A percentile compares a stretch with the other conserved stretches of the same genome.
These are phyloP conservation scores for Machimus rusticus DNA, from an alignment of 2,888 invertebrate species.

Conservation along the genomic window DNA sequence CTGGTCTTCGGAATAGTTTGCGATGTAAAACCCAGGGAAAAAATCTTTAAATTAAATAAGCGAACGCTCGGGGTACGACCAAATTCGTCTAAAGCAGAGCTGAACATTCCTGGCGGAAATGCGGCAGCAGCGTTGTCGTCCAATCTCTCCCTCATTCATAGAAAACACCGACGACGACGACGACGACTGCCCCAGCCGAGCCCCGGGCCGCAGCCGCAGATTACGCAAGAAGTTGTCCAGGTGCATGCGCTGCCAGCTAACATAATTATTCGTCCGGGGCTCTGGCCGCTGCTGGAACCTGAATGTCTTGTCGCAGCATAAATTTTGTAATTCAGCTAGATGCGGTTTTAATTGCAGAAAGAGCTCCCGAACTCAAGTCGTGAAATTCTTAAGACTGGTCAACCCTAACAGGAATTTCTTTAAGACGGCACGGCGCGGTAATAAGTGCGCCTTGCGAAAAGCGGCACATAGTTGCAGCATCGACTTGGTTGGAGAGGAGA, in stretches of 20 bases:
- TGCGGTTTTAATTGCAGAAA: constrained; percentile 26
- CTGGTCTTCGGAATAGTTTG: background rate
- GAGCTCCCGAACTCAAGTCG: background rate
- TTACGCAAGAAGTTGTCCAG: background rate
- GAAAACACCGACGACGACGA: background rate
- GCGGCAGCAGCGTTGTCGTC: background rate
- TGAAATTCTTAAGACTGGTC: background rate
- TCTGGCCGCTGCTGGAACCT: background rate
- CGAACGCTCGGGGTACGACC: background rate
- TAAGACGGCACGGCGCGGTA: background rate
- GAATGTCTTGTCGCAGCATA: constrained; percentile 6
- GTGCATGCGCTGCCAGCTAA: background rate
- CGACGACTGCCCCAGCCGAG: background rate
- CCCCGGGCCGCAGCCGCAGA: background rate
- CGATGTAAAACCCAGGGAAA: background rate
- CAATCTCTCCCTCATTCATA: background rate
- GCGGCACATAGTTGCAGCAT: background rate
- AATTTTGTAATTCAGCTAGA: constrained; percentile 22
- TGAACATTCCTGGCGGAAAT: background rate
- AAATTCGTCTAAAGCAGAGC: background rate
- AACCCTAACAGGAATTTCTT: constrained; percentile 25
- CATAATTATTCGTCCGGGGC: background rate
- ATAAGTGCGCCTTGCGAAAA: background rate
- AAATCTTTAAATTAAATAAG: background rate
- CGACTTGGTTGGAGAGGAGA: background rate